phyloP scores from a whole-genome alignment of 1,140 invertebrate genomes.

The Ceratina japonica region DNA sequence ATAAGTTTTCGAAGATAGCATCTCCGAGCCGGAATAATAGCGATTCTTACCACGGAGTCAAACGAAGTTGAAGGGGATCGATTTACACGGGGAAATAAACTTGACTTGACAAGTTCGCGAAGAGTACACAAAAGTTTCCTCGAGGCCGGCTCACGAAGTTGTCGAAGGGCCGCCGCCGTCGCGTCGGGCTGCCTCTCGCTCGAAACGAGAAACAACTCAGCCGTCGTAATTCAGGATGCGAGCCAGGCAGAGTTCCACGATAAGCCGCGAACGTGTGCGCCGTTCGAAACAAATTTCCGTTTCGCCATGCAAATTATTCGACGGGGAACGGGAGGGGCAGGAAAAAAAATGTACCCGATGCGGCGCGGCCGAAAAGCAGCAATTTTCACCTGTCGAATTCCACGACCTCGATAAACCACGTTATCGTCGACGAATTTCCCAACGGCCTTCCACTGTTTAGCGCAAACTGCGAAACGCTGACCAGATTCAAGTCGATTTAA shows the following conservation, averaged over 20 bases:
- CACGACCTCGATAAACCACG: conserved; percentile 1
- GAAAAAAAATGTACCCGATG: too few relatives aligned
- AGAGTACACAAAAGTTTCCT: conserved; percentile 47
- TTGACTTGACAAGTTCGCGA: conserved; percentile 35
- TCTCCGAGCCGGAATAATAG: background rate
- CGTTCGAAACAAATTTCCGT: background rate
- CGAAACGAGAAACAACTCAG: background rate
- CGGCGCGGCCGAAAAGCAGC: background rate
- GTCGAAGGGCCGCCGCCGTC: background rate
- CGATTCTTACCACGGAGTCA: background rate
- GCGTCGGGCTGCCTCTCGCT: background rate
- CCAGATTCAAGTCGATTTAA: too few relatives aligned
- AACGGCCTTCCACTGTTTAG: background rate
- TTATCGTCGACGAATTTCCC: background rate
- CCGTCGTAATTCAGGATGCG: conserved; percentile 26
- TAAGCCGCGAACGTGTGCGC: background rate
- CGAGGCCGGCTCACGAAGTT: conserved; percentile 22
- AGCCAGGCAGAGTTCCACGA: background rate
- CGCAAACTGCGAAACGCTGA: background rate
- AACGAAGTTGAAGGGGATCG: conserved; percentile 11
- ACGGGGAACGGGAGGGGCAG: background rate
- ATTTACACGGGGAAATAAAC: conserved; percentile 53
- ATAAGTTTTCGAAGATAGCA: background rate
- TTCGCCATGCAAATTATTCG: background rate
- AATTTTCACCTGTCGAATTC: conserved; percentile 17